phyloP scores from a whole-genome alignment of 1,140 invertebrate species.

The Drosophila dunni region DNA sequence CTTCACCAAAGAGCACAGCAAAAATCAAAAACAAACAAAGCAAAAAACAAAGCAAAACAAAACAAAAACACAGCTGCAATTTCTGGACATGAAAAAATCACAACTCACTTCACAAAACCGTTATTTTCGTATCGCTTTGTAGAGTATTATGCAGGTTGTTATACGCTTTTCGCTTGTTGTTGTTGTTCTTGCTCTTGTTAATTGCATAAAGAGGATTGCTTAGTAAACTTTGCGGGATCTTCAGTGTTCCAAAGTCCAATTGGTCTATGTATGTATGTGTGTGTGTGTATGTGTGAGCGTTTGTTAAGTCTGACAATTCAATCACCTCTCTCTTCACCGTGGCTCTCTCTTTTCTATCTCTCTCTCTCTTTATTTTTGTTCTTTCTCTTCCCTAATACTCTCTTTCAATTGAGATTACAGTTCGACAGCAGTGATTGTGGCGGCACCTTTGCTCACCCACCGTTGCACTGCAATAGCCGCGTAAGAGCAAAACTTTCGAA shows the following conservation, averaged over 20 bases:
- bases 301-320: conserved; percentile 19
- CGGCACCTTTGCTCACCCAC: conserved; percentile 77
- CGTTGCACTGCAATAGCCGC: conserved; percentile 82
- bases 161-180: conserved; percentile 56
- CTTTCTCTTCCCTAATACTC: conserved; percentile 7
- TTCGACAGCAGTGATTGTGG: conserved; percentile 83
- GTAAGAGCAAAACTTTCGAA: conserved; percentile 58
- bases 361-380: conserved; percentile 50
- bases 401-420: conserved; percentile 63
- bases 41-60: background rate
- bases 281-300: conserved; percentile 26
- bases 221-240: conserved; percentile 24
- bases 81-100: background rate
- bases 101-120: conserved; percentile 9
- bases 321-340: conserved; percentile 32
- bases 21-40: too few species aligned
- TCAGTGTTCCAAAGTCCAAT: conserved; percentile 23
- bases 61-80: conserved; percentile 22
- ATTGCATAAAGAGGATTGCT: conserved; percentile 36
- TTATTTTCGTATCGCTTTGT: conserved; percentile 44
- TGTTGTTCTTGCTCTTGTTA: conserved; percentile 45
- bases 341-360: conserved; percentile 43
- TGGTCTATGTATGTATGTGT: conserved; percentile 26
- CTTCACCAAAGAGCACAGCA: conserved; percentile 40
- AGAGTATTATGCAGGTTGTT: conserved; percentile 47